phyloP scores from a whole-genome alignment of 2,113 vertebrate genomes.

The Himantopus leucocephalus region DNA sequence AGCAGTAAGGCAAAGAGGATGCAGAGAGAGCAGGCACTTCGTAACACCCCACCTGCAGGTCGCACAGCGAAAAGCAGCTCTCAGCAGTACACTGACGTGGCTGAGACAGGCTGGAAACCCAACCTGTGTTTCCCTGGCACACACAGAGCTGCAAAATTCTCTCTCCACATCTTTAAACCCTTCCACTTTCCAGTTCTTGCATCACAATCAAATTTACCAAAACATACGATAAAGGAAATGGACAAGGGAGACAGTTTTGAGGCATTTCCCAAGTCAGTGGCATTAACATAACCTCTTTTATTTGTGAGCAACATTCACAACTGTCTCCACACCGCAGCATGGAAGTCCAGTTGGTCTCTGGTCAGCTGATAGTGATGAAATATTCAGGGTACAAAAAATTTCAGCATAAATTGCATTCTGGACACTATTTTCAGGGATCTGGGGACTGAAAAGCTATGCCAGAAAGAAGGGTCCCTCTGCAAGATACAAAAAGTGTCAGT shows the following conservation, averaged over 20 bases:
- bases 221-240: background rate
- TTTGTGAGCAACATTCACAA: background rate
- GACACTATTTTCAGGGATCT: background rate
- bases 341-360: background rate
- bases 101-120: background rate
- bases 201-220: background rate
- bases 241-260: background rate
- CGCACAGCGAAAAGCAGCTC: background rate
- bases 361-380: background rate
- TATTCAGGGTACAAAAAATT: background rate
- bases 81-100: background rate
- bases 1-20: background rate
- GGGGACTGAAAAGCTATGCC: background rate
- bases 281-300: background rate
- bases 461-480: background rate
- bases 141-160: background rate
- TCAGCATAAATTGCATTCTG: background rate
- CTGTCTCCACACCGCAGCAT: accelerated
- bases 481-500: background rate
- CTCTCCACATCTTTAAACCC: background rate
- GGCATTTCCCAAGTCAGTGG: background rate
- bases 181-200: background rate
- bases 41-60: background rate
- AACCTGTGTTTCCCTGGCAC: background rate
- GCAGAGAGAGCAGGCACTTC: background rate